Conservation (phyloP, 1,140 invertebrate species). For the Cydia strobilella region DNA sequence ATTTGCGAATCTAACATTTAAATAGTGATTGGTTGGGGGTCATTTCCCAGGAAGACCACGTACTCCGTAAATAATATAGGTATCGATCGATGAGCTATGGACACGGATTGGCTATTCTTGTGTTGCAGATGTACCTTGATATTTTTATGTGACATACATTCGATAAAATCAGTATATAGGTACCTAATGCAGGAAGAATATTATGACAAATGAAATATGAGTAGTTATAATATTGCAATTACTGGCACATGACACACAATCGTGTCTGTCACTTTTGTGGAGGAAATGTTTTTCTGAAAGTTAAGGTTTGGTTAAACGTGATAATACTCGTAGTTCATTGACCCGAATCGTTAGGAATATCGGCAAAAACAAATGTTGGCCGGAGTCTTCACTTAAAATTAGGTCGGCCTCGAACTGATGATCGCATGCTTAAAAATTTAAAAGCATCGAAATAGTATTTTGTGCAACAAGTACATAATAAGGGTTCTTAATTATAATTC, state of each 20-base stretch:
- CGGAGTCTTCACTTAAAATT: neutral
- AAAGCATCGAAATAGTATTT: too few species aligned
- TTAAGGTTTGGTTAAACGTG: neutral
- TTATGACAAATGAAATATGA: neutral
- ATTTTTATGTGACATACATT: conserved; percentile 2
- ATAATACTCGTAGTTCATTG: conserved; percentile 18
- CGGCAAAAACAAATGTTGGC: conserved; percentile 14
- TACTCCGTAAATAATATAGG: neutral
- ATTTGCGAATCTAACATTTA: conserved; percentile 55
- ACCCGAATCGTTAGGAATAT: conserved; percentile 2
- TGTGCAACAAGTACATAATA: too few species aligned
- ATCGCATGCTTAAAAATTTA: conserved; percentile 4
- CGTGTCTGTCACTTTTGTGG: neutral
- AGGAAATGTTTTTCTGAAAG: neutral
- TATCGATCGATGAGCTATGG: conserved; percentile 1
- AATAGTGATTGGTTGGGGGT: conserved; percentile 41
- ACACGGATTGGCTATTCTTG: neutral
- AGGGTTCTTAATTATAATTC: too few species aligned
- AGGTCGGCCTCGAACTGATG: conserved; percentile 13
- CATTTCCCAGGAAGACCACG: neutral
- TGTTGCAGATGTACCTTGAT: neutral
- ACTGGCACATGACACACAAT: too few species aligned
- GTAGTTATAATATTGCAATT: neutral
- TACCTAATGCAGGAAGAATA: neutral
- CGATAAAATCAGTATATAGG: neutral